Evolutionary conservation across 1,140 invertebrate genomes (phyloP).

Genomic region (Hirudo medicinalis): DNA sequence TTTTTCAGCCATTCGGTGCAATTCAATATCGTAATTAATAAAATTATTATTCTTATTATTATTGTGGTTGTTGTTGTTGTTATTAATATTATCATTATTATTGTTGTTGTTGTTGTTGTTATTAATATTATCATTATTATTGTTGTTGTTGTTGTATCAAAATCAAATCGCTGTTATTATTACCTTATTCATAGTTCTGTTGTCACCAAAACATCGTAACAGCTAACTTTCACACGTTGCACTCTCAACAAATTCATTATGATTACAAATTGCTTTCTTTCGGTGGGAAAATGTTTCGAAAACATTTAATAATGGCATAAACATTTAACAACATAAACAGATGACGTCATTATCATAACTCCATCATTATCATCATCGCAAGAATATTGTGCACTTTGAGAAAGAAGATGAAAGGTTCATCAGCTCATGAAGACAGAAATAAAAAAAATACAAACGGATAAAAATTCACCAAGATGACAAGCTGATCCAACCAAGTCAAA

Average conservation of each 20-base stretch:
- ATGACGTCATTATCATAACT: no score
- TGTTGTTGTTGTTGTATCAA: neutral
- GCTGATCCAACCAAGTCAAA: neutral
- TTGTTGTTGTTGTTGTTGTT: neutral
- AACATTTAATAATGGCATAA: no score
- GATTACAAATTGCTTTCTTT: no score
- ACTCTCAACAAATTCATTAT: neutral
- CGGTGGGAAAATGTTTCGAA: no score
- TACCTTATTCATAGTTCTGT: neutral
- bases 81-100: neutral
- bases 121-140: neutral
- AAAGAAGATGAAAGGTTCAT: no score
- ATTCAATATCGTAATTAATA: neutral
- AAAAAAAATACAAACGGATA: no score
- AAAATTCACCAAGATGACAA: no score
- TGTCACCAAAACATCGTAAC: neutral
- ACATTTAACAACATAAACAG: no score
- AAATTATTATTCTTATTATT: neutral
- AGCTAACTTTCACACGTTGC: neutral
- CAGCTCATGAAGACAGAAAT: no score
- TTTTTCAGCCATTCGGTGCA: neutral
- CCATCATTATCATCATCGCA: no score
- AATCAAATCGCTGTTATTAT: no score
- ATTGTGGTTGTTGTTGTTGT: neutral
- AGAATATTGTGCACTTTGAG: no score